Percentiles rank a stretch among this genome's conserved stretches.
phyloP scores from a whole-genome alignment of 2,797 vertebrate species.

The Hoplostethus mediterraneus region DNA sequence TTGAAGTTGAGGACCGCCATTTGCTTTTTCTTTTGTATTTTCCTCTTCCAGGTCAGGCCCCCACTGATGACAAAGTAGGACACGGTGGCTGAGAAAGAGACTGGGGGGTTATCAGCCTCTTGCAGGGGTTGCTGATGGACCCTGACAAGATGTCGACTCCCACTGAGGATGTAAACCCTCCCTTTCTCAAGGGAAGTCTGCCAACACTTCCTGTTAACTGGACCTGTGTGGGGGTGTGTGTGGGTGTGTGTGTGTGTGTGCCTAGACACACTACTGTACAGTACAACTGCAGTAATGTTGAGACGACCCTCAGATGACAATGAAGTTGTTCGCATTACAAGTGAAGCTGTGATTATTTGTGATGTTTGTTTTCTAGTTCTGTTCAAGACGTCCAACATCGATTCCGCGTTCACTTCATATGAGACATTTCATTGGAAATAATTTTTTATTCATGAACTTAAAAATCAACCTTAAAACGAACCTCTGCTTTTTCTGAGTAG shows the following conservation, averaged over 20 bases:
- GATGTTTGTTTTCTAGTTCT: no score
- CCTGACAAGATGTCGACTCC: constrained; percentile 59
- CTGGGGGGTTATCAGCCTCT: constrained; percentile 52
- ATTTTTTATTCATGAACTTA: no score
- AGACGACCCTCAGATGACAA: background rate
- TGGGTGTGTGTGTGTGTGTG: no score
- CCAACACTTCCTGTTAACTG: constrained; percentile 31
- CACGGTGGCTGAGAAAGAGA: constrained; percentile 48
- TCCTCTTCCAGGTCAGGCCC: constrained; percentile 43
- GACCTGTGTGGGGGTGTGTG: no score
- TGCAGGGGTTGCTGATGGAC: constrained; percentile 49
- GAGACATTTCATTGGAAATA: no score
- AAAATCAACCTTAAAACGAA: no score
- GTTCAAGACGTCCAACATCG: background rate
- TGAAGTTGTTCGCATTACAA: background rate
- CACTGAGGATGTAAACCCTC: constrained; percentile 44
- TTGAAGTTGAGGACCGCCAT: constrained; percentile 2
- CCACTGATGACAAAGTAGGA: constrained; percentile 55
- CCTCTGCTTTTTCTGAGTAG: constrained; percentile 8
- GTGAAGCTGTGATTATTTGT: no score
- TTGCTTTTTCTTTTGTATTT: constrained; percentile 50
- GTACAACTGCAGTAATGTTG: no score
- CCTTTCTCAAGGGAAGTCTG: constrained; percentile 27
- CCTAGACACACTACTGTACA: no score
- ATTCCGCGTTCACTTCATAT: background rate